Percentiles rank a stretch among this genome's conserved stretches.
Conservation (phyloP, 2,113 vertebrate genomes). For the Hystrix cristata region DNA sequence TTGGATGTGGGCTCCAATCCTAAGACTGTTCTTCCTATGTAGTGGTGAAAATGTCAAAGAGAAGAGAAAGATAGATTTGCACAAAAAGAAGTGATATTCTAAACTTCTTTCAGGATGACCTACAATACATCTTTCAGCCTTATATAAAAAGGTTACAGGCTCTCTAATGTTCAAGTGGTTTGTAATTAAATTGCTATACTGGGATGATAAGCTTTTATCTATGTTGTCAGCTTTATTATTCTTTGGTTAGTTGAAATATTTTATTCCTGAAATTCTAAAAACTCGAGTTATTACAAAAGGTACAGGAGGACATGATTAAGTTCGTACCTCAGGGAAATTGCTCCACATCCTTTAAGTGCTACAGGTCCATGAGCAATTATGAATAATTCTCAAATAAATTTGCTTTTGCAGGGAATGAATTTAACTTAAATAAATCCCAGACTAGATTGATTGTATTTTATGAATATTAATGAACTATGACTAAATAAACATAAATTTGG, state of each 20-base stretch:
- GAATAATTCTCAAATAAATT: constrained; percentile 61
- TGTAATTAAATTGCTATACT: constrained; percentile 36
- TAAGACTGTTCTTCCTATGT: background rate
- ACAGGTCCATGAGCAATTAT: background rate
- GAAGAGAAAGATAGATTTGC: background rate
- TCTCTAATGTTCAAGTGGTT: background rate
- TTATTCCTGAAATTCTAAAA: constrained; percentile 30
- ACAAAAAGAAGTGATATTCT: constrained; percentile 18
- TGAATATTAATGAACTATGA: background rate
- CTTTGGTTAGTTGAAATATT: constrained; percentile 24
- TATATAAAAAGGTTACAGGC: background rate
- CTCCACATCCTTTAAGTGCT: constrained; percentile 25
- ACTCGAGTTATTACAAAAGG: constrained; percentile 24
- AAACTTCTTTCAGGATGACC: background rate
- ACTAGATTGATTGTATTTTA: constrained; percentile 9
- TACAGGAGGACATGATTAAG: background rate
- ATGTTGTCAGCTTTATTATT: background rate
- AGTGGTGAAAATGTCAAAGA: background rate
- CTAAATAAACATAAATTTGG: constrained; percentile 20
- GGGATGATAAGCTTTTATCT: constrained; percentile 23
- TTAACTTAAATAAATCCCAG: constrained; percentile 16
- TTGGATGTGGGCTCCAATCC: background rate
- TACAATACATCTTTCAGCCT: background rate
- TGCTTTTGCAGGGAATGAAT: constrained; percentile 26
- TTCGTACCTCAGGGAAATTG: background rate